Percentiles rank a stretch among this genome's conserved stretches.
phyloP scores from a whole-genome alignment of 2,888 invertebrate genomes.

The Meandrusa payeni region DNA sequence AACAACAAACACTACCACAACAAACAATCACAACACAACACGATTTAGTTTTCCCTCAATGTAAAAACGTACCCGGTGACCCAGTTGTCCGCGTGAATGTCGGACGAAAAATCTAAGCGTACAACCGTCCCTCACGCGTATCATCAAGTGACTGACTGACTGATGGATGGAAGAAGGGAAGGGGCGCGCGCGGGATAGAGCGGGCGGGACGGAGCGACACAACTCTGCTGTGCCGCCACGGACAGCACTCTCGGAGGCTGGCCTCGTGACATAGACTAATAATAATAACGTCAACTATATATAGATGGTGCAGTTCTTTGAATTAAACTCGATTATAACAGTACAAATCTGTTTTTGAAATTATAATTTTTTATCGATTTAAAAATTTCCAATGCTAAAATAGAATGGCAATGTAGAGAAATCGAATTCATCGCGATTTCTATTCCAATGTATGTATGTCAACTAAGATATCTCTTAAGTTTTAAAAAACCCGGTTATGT shows the following conservation, averaged over 20 bases:
- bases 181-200: slow-evolving; percentile 44
- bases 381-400: no score
- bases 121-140: slow-evolving; percentile 55
- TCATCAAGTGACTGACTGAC: slow-evolving; percentile 72
- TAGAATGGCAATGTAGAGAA: no score
- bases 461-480: no score
- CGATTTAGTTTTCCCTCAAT: slow-evolving; percentile 43
- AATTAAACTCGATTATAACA: slow-evolving; percentile 5
- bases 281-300: slow-evolving; percentile 22
- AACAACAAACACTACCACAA: slow-evolving; percentile 57
- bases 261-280: slow-evolving; percentile 31
- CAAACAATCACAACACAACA: slow-evolving; percentile 58
- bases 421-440: no score
- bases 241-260: slow-evolving; percentile 30
- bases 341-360: neutral
- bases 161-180: slow-evolving; percentile 48
- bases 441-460: no score
- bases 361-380: neutral
- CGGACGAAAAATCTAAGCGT: slow-evolving; percentile 40
- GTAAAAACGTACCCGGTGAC: slow-evolving; percentile 63
- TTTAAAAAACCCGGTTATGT: no score
- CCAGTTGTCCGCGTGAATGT: slow-evolving; percentile 73
- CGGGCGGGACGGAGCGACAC: slow-evolving; percentile 40
- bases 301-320: slow-evolving; percentile 21
- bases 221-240: slow-evolving; percentile 31